These are phyloP conservation scores for Hesperophylax magnus DNA, from an alignment of 1,140 invertebrate species.

Conservation along the genomic window DNA sequence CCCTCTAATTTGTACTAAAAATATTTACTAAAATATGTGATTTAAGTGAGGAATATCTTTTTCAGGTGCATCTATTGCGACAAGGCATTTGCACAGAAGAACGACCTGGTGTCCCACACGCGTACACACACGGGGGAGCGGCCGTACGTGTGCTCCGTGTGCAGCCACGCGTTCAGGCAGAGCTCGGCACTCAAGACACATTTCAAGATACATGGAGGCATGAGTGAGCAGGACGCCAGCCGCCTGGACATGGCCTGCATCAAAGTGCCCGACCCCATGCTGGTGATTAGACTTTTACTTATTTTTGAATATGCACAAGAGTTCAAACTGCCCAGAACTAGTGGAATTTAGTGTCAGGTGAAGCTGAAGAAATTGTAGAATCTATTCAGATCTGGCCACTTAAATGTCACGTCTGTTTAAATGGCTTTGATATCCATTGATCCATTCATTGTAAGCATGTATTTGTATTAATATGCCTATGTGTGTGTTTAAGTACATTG, in stretches of 20 bases:
- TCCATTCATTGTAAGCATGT: no score
- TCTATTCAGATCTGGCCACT: neutral
- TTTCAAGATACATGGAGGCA: constrained; percentile 71
- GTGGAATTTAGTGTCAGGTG: neutral
- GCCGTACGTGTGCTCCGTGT: constrained; percentile 87
- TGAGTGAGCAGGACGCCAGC: constrained; percentile 53
- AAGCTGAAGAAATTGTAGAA: neutral
- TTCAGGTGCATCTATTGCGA: constrained; percentile 68
- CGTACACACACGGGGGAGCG: constrained; percentile 87
- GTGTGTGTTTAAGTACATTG: no score
- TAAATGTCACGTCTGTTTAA: neutral
- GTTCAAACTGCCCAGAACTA: neutral
- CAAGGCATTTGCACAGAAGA: constrained; percentile 72
- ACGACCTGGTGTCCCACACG: constrained; percentile 79
- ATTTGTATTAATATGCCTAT: no score
- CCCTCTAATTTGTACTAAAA: no score
- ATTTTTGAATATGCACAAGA: neutral
- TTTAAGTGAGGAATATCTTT: neutral
- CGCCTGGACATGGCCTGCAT: constrained; percentile 37
- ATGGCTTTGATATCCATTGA: no score
- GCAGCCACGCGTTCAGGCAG: constrained; percentile 82
- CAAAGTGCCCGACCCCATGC: constrained; percentile 8
- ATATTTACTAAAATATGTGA: no score
- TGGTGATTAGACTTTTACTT: neutral
- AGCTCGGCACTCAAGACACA: constrained; percentile 77